Evolutionary conservation across 2,113 vertebrate genomes (phyloP).

Genomic region (Octodon degus): DNA sequence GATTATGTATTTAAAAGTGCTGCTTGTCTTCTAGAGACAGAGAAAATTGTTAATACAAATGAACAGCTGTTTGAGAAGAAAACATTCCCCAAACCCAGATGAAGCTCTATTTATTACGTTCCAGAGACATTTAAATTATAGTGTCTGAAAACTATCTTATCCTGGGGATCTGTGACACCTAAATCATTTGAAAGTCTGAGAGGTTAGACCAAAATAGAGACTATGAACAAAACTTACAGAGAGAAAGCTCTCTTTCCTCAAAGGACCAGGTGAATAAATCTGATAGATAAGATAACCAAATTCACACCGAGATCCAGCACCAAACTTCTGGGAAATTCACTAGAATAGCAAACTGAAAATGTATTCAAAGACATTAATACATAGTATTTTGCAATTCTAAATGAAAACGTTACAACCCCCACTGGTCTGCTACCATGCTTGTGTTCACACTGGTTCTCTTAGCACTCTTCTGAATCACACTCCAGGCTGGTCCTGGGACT

Average conservation of each 20-base stretch:
- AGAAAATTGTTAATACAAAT: conserved; percentile 69
- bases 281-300: background rate
- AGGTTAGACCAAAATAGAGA: conserved; percentile 52
- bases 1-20: conserved; percentile 10
- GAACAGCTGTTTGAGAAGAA: conserved; percentile 78
- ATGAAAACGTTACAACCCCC: background rate
- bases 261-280: conserved; percentile 6
- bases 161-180: conserved; percentile 61
- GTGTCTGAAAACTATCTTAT: conserved; percentile 70
- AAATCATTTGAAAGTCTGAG: conserved; percentile 62
- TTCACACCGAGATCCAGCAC: background rate
- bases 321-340: background rate
- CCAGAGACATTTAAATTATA: conserved; percentile 74
- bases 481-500: accelerated
- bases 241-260: background rate
- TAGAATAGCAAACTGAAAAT: background rate
- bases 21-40: conserved; percentile 51
- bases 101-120: conserved; percentile 76
- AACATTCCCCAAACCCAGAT: conserved; percentile 74
- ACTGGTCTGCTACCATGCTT: background rate
- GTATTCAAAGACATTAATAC: conserved; percentile 13
- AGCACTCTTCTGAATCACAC: accelerated
- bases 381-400: background rate
- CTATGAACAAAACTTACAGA: background rate
- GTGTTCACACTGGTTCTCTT: background rate